phyloP scores from a whole-genome alignment of 2,888 invertebrate species.

The Caenorhabditis becei region DNA sequence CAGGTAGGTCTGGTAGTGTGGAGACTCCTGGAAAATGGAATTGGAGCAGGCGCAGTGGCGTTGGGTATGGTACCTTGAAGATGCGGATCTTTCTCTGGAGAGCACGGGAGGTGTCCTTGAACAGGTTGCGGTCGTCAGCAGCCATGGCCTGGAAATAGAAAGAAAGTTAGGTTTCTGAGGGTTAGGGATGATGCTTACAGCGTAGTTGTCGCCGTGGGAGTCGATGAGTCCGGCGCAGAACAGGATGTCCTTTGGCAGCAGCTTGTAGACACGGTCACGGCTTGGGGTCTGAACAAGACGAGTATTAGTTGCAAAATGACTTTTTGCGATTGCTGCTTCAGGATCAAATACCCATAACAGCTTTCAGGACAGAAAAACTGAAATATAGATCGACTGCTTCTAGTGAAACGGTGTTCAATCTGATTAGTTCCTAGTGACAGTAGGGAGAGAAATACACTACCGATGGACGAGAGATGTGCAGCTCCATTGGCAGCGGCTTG shows the following conservation, averaged over 20 bases:
- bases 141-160: slow-evolving; percentile 79
- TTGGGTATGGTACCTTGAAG: slow-evolving; percentile 70
- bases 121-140: slow-evolving; percentile 74
- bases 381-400: slow-evolving; percentile 11
- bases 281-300: slow-evolving; percentile 63
- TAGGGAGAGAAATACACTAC: slow-evolving; percentile 48
- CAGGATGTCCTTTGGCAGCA: slow-evolving; percentile 78
- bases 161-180: slow-evolving; percentile 17
- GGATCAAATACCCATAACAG: too few relatives aligned
- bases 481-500: slow-evolving; percentile 68
- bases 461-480: slow-evolving; percentile 69
- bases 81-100: slow-evolving; percentile 79
- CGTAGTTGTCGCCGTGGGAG: slow-evolving; percentile 75
- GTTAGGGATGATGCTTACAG: slow-evolving; percentile 48
- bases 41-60: background rate
- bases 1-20: slow-evolving; percentile 72
- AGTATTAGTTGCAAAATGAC: too few relatives aligned
- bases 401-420: background rate
- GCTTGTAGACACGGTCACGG: slow-evolving; percentile 76
- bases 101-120: slow-evolving; percentile 74
- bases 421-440: slow-evolving; percentile 36
- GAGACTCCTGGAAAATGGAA: slow-evolving; percentile 68
- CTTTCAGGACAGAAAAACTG: background rate
- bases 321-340: too few relatives aligned
- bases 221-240: slow-evolving; percentile 79